Percentiles rank a stretch among this genome's conserved stretches.
These are phyloP conservation scores for Dolichomitus sp. DNA, from an alignment of 2,888 invertebrate genomes.

Conservation along the genomic window DNA sequence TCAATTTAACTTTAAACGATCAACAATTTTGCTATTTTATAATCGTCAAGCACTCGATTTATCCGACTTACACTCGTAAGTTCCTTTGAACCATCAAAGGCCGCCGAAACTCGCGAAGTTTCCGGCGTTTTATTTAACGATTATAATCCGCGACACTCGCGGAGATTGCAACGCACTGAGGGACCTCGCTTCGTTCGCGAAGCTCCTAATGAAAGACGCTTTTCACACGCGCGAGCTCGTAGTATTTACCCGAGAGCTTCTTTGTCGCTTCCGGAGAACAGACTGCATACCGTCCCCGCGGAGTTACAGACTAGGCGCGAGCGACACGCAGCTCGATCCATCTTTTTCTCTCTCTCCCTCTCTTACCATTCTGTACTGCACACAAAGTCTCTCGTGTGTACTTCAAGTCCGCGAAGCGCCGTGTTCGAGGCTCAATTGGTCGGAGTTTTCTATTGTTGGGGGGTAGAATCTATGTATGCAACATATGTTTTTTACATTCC, in stretches of 20 bases:
- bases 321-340: conserved; percentile 18
- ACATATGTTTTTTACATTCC: neutral
- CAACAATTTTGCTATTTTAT: neutral
- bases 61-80: conserved; percentile 3
- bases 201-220: conserved; percentile 7
- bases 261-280: conserved; percentile 36
- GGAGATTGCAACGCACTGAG: conserved; percentile 1
- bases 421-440: conserved; percentile 24
- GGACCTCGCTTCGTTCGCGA: no score
- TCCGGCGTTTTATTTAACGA: neutral
- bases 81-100: conserved; percentile 2
- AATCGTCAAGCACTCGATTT: neutral
- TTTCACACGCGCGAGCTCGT: conserved; percentile 22
- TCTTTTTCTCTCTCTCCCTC: conserved; percentile 20
- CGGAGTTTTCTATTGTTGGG: conserved; percentile 30
- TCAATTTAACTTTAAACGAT: neutral
- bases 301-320: conserved; percentile 13
- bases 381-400: conserved; percentile 15
- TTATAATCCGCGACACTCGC: conserved; percentile 11
- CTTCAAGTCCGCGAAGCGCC: conserved; percentile 17
- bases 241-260: conserved; percentile 27
- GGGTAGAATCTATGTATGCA: neutral
- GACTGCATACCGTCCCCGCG: conserved; percentile 9
- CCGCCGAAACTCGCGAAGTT: neutral
- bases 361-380: neutral